Conservation (phyloP, 2,888 invertebrate species). For the Muschampia plurimacula region DNA sequence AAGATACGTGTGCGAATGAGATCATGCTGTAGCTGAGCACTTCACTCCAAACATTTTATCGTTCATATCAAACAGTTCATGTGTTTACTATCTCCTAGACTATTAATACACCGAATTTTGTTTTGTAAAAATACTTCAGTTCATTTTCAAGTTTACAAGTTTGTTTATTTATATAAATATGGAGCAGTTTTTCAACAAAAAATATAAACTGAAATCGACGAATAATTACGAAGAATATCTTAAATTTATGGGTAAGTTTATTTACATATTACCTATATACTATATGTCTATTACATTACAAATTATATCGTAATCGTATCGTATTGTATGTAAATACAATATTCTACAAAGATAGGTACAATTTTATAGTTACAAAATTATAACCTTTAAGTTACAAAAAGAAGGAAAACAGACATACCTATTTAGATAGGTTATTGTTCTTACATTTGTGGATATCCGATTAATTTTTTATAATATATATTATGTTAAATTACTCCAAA, state of each 20-base stretch:
- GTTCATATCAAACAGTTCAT: no score
- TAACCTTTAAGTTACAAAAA: no score
- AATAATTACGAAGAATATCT: conserved; percentile 10
- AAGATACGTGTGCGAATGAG: no score
- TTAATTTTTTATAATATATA: no score
- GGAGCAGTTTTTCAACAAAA: background rate
- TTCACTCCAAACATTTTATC: no score
- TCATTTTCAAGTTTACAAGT: background rate
- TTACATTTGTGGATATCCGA: no score
- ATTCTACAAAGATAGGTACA: no score
- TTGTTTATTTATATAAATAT: background rate
- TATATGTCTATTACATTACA: background rate
- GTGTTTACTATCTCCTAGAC: no score
- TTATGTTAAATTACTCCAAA: background rate
- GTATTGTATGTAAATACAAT: background rate
- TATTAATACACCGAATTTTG: background rate
- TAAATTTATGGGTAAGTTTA: conserved; percentile 5
- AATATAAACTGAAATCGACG: background rate
- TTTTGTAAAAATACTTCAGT: background rate
- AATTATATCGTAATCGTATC: background rate
- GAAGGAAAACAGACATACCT: no score
- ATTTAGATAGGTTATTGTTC: no score
- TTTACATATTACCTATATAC: background rate
- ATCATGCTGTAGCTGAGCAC: no score
- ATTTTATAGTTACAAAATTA: no score